A percentile compares a stretch with the other conserved stretches of the same genome.
Conservation (phyloP, 2,888 invertebrate genomes). For the Diplolepis rosae region DNA sequence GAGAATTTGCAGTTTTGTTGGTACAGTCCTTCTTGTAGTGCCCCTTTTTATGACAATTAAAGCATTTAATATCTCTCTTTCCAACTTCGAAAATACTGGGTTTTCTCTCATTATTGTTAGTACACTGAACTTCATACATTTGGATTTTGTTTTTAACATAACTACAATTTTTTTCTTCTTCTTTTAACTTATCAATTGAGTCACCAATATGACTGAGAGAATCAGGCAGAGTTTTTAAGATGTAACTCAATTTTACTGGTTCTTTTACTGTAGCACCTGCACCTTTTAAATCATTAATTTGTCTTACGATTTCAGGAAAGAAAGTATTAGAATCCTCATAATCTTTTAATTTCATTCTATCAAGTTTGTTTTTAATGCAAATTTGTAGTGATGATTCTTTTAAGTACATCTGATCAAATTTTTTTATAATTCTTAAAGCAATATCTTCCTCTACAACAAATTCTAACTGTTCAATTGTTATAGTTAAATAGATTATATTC, state of each 20-base stretch:
- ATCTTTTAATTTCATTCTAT: constrained; percentile 12
- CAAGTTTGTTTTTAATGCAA: not conserved
- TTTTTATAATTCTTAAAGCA: too few relatives aligned
- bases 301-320: constrained; percentile 8
- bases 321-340: constrained; percentile 6
- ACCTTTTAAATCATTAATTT: constrained; percentile 46
- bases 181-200: constrained; percentile 23
- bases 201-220: constrained; percentile 33
- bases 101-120: too few relatives aligned
- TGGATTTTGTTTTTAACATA: constrained; percentile 58
- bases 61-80: too few relatives aligned
- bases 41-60: too few relatives aligned
- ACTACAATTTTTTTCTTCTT: constrained; percentile 52
- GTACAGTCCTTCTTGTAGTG: too few relatives aligned
- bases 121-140: too few relatives aligned
- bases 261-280: constrained; percentile 50
- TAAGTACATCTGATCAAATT: not conserved
- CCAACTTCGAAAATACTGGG: too few relatives aligned
- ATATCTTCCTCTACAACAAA: not conserved
- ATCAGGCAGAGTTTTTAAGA: constrained; percentile 31
- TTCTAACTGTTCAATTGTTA: constrained; percentile 7
- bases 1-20: too few relatives aligned
- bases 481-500: not conserved
- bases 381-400: not conserved
- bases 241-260: constrained; percentile 54